phyloP scores from a whole-genome alignment of 2,797 vertebrate genomes.

The Protosalanx chinensis region DNA sequence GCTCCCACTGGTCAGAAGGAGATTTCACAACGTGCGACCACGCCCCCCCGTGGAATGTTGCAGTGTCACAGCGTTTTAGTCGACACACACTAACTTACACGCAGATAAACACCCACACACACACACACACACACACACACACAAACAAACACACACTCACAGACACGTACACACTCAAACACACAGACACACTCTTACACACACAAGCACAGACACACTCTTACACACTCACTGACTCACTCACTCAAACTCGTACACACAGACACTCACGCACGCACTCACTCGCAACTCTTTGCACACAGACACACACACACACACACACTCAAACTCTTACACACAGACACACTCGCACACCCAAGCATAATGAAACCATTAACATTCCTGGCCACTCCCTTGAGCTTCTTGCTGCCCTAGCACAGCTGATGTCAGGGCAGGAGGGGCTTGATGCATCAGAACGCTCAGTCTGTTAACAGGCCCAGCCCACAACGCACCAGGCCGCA shows the following conservation, averaged over 20 bases:
- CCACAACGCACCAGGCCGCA: constrained; percentile 41
- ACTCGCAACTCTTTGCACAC: no score
- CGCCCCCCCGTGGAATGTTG: no score
- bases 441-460: constrained; percentile 58
- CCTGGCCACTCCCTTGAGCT: constrained; percentile 14
- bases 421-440: constrained; percentile 50
- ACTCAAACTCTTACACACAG: no score
- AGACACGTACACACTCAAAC: background rate
- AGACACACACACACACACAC: no score
- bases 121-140: background rate
- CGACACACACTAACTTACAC: no score
- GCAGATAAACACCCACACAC: background rate
- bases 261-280: no score
- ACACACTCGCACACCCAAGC: no score
- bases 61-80: no score
- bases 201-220: background rate
- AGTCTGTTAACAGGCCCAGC: constrained; percentile 3
- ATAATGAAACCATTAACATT: background rate
- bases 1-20: background rate
- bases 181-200: background rate
- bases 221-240: background rate
- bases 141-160: background rate
- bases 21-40: no score
- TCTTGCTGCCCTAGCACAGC: constrained; percentile 46
- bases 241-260: no score